Conservation (phyloP, 2,113 vertebrate species). For the Mungos mungo region DNA sequence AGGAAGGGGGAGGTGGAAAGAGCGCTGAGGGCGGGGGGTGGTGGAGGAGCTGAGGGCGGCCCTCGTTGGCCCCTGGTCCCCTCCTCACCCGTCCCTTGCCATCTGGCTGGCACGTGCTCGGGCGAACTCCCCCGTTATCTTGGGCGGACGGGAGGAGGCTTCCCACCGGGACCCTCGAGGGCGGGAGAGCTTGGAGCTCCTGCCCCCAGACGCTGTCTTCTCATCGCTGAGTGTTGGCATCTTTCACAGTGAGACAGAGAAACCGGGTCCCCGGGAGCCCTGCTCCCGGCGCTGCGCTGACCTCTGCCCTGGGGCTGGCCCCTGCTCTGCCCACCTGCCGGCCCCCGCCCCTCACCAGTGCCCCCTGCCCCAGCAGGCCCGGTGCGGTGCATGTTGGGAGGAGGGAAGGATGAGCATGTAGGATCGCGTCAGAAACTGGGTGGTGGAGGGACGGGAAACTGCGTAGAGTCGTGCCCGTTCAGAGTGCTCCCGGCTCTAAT, state of each 20-base stretch:
- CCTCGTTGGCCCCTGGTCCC: fast-evolving
- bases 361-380: neutral
- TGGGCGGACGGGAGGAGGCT: neutral
- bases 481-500: fast-evolving
- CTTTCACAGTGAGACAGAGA: neutral
- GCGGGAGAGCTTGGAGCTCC: fast-evolving
- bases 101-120: fast-evolving
- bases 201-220: neutral
- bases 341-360: neutral
- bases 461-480: neutral
- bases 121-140: too few species aligned
- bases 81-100: too few species aligned
- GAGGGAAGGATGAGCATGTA: fast-evolving
- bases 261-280: fast-evolving
- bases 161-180: fast-evolving
- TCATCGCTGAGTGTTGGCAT: fast-evolving
- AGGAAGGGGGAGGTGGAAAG: too few species aligned
- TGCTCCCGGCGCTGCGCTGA: neutral
- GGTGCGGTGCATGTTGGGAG: neutral
- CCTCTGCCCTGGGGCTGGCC: fast-evolving
- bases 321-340: neutral
- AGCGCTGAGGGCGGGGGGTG: fast-evolving
- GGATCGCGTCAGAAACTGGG: neutral
- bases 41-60: fast-evolving
- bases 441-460: fast-evolving